Evolutionary conservation across 2,113 vertebrate species (phyloP), one percentile per base, ranked within the genome.

Genomic region (Sarotherodon lohbergeri): DNA sequence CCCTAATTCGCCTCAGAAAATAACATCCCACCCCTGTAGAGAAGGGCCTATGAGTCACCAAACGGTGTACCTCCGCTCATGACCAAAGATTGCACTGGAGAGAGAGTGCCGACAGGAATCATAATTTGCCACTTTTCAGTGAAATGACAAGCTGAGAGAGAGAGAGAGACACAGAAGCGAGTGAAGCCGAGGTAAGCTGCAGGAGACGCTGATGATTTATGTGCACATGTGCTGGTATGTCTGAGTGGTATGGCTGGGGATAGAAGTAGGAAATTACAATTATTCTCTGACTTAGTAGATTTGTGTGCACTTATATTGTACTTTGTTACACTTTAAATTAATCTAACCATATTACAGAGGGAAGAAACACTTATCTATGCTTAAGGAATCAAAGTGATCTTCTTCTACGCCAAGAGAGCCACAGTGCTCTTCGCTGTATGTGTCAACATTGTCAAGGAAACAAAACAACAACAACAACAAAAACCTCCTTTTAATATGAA

Each of bases 1-100:
- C 86, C 54, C 78, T 91, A 90, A 90, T 89, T 91, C 86, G 61
- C 68, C 66, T 90, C 73, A 91, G 87, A 93, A 91, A 91, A 93
- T 66, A 91, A 84, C 91, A 90, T 86, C 66, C 82, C 90, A 84
- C 80, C 86, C 86, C 85, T 68, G 63, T 46, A 76, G 86, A 89
- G 86, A 84, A 82, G 91, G 81, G 55, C 50, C 76, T 86, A 56
- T 91, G 91, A 94, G 89, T 94, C 93, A 93, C 89, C 88, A 7
- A 7, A 2, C 27, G 17, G 89, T 79, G 83, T 55, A 86, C 81
- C 73, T 84, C 79, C 6, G 46, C 86, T 83, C 19, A 7, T 80
- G 80, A 84, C 86, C 27, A 76, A 86, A 83, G 82, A 92, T 13
- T 61, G 56, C 90, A 86, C 54, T 10, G 66, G 85, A 89, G 88